Percentiles rank a stretch among this genome's conserved stretches.
Evolutionary conservation across 1,140 invertebrate species (phyloP).

Genomic region (Mesaphorura yosii): DNA sequence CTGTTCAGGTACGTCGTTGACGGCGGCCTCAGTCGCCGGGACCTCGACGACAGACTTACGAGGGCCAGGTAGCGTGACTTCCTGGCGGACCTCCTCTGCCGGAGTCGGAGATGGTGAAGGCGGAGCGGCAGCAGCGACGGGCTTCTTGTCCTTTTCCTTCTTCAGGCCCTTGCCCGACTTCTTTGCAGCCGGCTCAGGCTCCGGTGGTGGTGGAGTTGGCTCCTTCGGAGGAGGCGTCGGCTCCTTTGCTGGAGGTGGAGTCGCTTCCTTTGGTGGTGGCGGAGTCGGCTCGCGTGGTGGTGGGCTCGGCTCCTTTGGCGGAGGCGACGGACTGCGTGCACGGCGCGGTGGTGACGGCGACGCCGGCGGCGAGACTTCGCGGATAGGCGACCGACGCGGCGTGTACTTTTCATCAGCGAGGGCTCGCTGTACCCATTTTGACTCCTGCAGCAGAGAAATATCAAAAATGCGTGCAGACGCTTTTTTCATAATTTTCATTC

Average conservation of each 20-base stretch:
- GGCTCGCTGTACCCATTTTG: slow-evolving; percentile 19
- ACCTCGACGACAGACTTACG: slow-evolving; percentile 13
- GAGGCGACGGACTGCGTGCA: too few species aligned
- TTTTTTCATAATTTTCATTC: slow-evolving; percentile 7
- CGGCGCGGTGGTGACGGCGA: not conserved
- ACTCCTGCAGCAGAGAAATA: slow-evolving; percentile 6
- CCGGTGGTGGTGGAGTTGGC: too few species aligned
- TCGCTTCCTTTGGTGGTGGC: too few species aligned
- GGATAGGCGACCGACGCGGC: too few species aligned
- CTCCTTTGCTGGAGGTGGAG: too few species aligned
- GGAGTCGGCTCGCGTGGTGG: too few species aligned
- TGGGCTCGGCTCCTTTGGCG: not conserved
- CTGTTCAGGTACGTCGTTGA: slow-evolving; percentile 7
- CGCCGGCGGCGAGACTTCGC: not conserved
- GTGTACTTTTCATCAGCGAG: too few species aligned
- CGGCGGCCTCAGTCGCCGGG: not conserved
- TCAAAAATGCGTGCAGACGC: not conserved
- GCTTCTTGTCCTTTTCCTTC: not conserved
- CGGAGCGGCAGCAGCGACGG: not conserved
- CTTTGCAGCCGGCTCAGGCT: too few species aligned
- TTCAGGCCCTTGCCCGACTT: too few species aligned
- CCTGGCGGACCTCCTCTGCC: not conserved
- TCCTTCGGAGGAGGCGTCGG: too few species aligned
- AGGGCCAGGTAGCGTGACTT: slow-evolving; percentile 6
- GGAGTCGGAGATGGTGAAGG: not conserved